A percentile compares a stretch with the other conserved stretches of the same genome.
Conservation (phyloP, 2,797 vertebrate genomes). For the Tympanoctomys barrerae region DNA sequence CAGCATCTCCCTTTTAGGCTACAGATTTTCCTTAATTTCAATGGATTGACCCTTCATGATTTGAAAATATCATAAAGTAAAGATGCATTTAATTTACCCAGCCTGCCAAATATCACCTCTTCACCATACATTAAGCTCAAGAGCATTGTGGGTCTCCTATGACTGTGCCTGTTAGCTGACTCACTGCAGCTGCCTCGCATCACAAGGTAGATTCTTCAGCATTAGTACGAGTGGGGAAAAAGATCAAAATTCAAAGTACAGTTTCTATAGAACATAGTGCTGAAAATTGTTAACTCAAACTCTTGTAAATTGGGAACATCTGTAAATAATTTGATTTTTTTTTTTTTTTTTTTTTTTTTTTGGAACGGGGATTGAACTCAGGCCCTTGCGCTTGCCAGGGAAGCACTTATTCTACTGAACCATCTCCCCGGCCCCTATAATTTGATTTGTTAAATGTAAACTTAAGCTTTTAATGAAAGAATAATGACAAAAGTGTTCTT, state of each 20-base stretch:
- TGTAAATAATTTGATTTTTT: constrained; percentile 19
- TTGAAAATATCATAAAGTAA: not conserved
- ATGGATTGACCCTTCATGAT: not conserved
- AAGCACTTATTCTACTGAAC: too few relatives aligned
- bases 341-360: too few relatives aligned
- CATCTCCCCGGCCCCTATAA: not conserved
- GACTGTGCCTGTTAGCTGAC: not conserved
- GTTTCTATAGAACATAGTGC: not conserved
- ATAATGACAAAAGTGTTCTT: not conserved
- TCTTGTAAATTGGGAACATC: not conserved
- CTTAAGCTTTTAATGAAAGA: constrained; percentile 41
- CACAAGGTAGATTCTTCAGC: not conserved
- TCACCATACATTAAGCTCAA: not conserved
- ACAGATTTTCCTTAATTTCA: not conserved
- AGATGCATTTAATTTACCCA: not conserved
- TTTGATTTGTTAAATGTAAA: not conserved
- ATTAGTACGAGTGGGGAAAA: not conserved
- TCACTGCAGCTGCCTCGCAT: not conserved
- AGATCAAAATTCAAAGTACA: not conserved
- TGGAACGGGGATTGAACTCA: too few relatives aligned
- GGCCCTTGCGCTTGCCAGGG: too few relatives aligned
- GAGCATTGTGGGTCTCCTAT: not conserved
- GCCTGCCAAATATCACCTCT: not conserved
- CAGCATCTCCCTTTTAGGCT: constrained; percentile 1
- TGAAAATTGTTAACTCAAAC: not conserved